A percentile compares a stretch with the other conserved stretches of the same genome.
Evolutionary conservation across 2,113 vertebrate species (phyloP).

Genomic region (Heliornis fulica): DNA sequence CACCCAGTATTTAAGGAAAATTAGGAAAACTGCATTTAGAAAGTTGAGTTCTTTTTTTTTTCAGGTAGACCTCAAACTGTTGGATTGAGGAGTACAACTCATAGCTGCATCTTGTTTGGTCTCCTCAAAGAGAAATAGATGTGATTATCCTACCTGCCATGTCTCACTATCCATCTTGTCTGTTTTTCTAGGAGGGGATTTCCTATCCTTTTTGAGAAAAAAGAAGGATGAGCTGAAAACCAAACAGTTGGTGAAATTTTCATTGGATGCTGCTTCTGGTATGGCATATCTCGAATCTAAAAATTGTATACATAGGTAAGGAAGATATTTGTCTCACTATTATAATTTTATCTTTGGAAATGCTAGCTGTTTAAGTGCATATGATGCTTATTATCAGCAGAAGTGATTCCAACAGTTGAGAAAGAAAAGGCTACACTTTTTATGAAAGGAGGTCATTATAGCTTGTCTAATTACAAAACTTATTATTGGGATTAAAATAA

Average conservation of each 20-base stretch:
- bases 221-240: constrained; percentile 95
- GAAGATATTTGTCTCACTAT: not conserved
- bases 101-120: not conserved
- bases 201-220: constrained; percentile 93
- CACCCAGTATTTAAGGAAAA: not conserved
- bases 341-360: not conserved
- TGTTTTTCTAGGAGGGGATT: constrained; percentile 89
- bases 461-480: not conserved
- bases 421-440: not conserved
- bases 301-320: constrained; percentile 97
- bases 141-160: not conserved
- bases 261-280: constrained; percentile 89
- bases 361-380: not conserved
- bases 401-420: rapidly evolving
- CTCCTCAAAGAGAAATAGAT: not conserved
- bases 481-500: no score
- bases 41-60: not conserved
- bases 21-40: not conserved
- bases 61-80: not conserved
- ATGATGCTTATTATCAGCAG: not conserved
- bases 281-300: constrained; percentile 95
- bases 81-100: not conserved
- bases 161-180: constrained; percentile 40
- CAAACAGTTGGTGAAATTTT: constrained; percentile 91
- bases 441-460: not conserved